Evolutionary conservation across 2,113 vertebrate species (phyloP).

Genomic region (Thamnophis sirtalis): DNA sequence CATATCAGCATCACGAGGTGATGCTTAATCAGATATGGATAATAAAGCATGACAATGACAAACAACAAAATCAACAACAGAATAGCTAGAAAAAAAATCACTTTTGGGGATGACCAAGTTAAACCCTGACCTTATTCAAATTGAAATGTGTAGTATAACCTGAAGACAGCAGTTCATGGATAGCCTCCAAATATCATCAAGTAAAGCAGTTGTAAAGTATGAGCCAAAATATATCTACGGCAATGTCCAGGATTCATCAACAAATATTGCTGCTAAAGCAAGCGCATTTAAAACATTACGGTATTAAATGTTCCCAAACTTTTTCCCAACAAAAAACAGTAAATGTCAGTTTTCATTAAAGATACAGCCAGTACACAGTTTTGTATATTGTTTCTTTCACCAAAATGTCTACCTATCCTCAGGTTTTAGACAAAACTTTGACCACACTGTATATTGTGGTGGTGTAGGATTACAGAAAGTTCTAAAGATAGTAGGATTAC

Average conservation of each 20-base stretch:
- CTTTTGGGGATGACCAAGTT: background rate
- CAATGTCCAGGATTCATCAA: background rate
- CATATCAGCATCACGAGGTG: background rate
- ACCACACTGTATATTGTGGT: background rate
- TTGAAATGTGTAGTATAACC: background rate
- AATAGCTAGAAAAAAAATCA: background rate
- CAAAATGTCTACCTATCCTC: background rate
- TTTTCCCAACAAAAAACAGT: background rate
- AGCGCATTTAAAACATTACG: background rate
- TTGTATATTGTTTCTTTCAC: background rate
- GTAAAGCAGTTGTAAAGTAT: background rate
- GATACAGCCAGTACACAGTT: background rate
- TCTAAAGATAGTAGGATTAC: too few species aligned
- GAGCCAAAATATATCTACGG: background rate
- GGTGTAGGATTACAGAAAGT: background rate
- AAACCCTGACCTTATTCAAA: background rate
- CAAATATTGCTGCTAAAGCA: background rate
- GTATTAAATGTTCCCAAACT: background rate
- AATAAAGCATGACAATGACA: background rate
- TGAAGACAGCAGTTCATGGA: background rate
- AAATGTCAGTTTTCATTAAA: background rate
- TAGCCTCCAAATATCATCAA: background rate
- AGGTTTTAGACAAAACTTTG: background rate
- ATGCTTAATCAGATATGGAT: background rate
- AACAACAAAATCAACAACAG: background rate